These are phyloP conservation scores for Siniperca obscura DNA, from an alignment of 2,797 vertebrate genomes.

Conservation along the genomic window DNA sequence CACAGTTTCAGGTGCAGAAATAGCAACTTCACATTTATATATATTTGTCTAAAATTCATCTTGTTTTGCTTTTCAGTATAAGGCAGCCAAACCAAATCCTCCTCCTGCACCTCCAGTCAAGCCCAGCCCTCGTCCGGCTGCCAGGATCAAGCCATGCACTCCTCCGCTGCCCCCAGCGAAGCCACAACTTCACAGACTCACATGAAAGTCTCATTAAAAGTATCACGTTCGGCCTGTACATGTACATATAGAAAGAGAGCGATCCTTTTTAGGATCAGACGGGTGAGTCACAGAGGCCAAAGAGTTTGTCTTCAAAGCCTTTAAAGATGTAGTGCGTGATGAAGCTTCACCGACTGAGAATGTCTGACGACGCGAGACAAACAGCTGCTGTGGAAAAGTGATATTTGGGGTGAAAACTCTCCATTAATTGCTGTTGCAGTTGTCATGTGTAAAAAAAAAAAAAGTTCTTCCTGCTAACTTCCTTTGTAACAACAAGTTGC, in stretches of 20 bases:
- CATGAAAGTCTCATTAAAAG: conserved; percentile 37
- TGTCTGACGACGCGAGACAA: conserved; percentile 23
- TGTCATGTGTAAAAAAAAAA: not conserved
- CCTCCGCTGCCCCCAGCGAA: conserved; percentile 54
- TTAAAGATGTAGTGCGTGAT: conserved; percentile 15
- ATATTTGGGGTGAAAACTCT: not conserved
- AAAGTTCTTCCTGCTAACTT: too few species aligned
- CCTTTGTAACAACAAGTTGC: conserved; percentile 23
- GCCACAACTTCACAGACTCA: conserved; percentile 43
- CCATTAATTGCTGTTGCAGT: conserved; percentile 25
- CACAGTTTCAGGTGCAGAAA: not conserved
- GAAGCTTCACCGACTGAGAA: conserved; percentile 22
- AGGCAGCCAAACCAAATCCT: conserved; percentile 40
- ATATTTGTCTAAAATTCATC: not conserved
- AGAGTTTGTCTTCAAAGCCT: conserved; percentile 2
- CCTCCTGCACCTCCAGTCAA: conserved; percentile 66
- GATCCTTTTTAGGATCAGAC: not conserved
- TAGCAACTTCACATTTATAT: not conserved
- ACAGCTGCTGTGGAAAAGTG: conserved; percentile 38
- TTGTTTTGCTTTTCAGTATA: conserved; percentile 38
- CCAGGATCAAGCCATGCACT: conserved; percentile 31
- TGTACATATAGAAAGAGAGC: not conserved
- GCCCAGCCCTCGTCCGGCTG: conserved; percentile 56
- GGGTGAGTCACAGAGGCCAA: conserved; percentile 14
- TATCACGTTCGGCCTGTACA: not conserved